These are phyloP conservation scores for Fopius arisanus DNA, from an alignment of 1,140 invertebrate genomes.

Conservation along the genomic window DNA sequence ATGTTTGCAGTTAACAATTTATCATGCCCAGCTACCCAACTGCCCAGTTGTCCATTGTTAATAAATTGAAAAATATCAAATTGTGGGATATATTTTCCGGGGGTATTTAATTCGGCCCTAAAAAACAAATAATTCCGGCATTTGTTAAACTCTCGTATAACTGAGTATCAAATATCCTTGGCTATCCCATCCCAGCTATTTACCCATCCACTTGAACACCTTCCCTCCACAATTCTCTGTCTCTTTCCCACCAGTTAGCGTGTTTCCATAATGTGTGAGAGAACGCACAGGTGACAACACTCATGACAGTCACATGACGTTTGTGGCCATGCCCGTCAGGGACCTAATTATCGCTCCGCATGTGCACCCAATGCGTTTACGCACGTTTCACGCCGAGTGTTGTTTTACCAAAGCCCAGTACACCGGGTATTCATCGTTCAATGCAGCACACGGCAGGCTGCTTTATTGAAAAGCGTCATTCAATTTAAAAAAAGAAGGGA, in stretches of 20 bases:
- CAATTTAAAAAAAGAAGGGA: background rate
- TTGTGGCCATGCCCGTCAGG: slow-evolving; percentile 53
- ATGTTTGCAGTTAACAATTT: too few species aligned
- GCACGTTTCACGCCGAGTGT: slow-evolving; percentile 40
- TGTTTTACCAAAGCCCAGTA: slow-evolving; percentile 33
- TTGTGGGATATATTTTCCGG: slow-evolving; percentile 40
- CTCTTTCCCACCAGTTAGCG: background rate
- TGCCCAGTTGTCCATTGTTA: too few species aligned
- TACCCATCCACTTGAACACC: background rate
- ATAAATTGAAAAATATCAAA: too few species aligned
- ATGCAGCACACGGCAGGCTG: background rate
- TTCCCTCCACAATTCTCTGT: background rate
- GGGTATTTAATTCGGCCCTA: too few species aligned
- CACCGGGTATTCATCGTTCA: background rate
- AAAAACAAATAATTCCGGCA: slow-evolving; percentile 42
- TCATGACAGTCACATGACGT: slow-evolving; percentile 61
- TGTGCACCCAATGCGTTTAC: slow-evolving; percentile 34
- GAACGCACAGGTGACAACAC: slow-evolving; percentile 60
- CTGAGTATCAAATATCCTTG: background rate
- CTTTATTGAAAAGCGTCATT: background rate
- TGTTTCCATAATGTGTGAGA: slow-evolving; percentile 30
- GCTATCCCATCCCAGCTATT: background rate
- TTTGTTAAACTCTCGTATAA: slow-evolving; percentile 2
- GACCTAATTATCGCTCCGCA: slow-evolving; percentile 59
- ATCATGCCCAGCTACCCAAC: too few species aligned